These are phyloP conservation scores for Lepus europaeus DNA, from an alignment of 2,113 vertebrate genomes.

Conservation along the genomic window DNA sequence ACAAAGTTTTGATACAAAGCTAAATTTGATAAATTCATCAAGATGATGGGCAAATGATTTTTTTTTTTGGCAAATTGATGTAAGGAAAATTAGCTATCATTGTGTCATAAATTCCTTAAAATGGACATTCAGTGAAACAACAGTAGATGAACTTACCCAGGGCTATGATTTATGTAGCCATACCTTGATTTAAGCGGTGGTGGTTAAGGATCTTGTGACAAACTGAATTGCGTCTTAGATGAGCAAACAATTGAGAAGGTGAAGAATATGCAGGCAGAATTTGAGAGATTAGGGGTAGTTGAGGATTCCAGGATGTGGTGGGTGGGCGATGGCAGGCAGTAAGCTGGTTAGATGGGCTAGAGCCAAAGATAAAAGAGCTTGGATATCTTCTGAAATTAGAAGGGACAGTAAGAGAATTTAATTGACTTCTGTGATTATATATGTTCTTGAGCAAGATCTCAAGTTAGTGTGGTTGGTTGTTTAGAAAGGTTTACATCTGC, in stretches of 20 bases:
- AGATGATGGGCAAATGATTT: constrained; percentile 6
- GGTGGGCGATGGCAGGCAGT: too few relatives aligned
- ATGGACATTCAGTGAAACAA: background rate
- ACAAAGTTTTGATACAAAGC: background rate
- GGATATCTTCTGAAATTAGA: background rate
- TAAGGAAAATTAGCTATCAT: background rate
- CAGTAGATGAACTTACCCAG: background rate
- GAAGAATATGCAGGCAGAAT: background rate
- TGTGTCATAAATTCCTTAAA: background rate
- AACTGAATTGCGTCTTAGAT: background rate
- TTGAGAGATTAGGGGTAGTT: background rate
- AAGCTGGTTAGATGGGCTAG: background rate
- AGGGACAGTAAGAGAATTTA: background rate
- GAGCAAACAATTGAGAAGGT: background rate
- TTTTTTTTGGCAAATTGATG: background rate
- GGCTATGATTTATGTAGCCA: background rate
- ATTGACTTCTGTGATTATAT: background rate
- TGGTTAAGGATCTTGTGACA: background rate
- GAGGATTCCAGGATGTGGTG: background rate
- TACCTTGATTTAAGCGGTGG: background rate
- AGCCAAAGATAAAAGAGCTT: background rate
- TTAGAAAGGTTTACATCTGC: constrained; percentile 18
- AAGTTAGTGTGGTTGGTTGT: background rate
- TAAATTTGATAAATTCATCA: constrained; percentile 37
- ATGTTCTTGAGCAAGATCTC: background rate